Base-by-base conservation (phyloP, 2,888 invertebrate genomes). In the Amphipyra tragopoginis region DNA sequence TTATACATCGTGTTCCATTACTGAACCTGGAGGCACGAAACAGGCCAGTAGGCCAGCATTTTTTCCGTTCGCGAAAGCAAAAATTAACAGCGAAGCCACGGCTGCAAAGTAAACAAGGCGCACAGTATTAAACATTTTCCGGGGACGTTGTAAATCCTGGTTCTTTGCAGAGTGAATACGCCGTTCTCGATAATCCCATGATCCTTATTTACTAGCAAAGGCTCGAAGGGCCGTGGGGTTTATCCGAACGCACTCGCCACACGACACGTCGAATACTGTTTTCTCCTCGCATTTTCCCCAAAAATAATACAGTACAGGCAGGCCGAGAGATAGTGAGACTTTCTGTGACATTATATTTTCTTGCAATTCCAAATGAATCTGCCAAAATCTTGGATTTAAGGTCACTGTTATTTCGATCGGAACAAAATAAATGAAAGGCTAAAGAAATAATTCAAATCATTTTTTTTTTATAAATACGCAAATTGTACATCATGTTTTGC, bases 121-220 rank as follows among this genome's bases (percentile, higher is more conserved):
- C 65, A 70, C 73, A 62, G 74, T 79, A 79, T 77, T 79, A 77
- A 80, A 77, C 68, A 83, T 79, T 77, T 75, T 74, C 67, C 65
- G 57, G 45, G 65, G 60, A 55, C 59, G 62, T 63, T 80, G 80
- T 84, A 87, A 90, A 86, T 85, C 83, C 79, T 80, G 68, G 76
- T 83, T 84, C 82, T 81, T 82, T 83, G 75, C 79, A 75, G 80
- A 87, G 86, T 88, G 86, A 90, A 87, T 89, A 86, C 85, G 86
- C 80, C 80, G 81, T 87, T 88, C 83, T 82, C 86, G 85, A 88
- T 92, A 90, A 92, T 90, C 90, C 85, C 48, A 69, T 90, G 88
- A 93, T 88, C 90, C 89, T 90, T 93, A 93, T 93, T 91, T 92
- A 93, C 91, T 88, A 86, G 84, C 84, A 68, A 76, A 75, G 77